phyloP scores from a whole-genome alignment of 2,888 invertebrate species.

The Zhuqinia jingwanae region DNA sequence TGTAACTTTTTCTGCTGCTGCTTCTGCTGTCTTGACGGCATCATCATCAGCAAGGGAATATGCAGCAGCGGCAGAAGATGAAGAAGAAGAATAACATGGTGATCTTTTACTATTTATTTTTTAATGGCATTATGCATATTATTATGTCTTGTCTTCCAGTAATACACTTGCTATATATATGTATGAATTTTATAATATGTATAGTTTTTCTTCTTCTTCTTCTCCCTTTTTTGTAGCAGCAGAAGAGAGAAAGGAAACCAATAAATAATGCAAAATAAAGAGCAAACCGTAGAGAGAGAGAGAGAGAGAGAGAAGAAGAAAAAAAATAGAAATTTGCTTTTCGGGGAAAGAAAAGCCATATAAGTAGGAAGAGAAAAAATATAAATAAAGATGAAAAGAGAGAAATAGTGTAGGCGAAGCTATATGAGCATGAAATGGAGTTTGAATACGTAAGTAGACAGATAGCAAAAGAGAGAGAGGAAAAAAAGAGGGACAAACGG shows the following conservation, averaged over 20 bases:
- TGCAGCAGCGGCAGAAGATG: no score
- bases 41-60: no score
- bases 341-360: conserved; percentile 43
- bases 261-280: conserved; percentile 69
- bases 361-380: conserved; percentile 5
- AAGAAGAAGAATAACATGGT: no score
- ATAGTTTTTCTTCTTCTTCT: conserved; percentile 24
- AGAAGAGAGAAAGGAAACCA: conserved; percentile 56
- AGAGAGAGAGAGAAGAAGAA: conserved; percentile 41
- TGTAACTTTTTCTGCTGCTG: no score
- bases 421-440: conserved; percentile 68
- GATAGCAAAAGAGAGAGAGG: conserved; percentile 16
- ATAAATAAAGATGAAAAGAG: no score
- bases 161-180: conserved; percentile 12
- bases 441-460: conserved; percentile 60
- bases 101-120: no score
- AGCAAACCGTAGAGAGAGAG: conserved; percentile 46
- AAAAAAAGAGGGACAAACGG: background rate
- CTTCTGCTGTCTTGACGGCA: no score
- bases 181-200: background rate
- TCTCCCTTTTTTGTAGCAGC: no score
- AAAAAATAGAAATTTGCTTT: no score
- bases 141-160: no score
- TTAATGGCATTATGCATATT: no score
- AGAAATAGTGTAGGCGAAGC: no score